These are phyloP conservation scores for Epirrita christyi DNA, from an alignment of 2,888 invertebrate genomes.

Conservation along the genomic window DNA sequence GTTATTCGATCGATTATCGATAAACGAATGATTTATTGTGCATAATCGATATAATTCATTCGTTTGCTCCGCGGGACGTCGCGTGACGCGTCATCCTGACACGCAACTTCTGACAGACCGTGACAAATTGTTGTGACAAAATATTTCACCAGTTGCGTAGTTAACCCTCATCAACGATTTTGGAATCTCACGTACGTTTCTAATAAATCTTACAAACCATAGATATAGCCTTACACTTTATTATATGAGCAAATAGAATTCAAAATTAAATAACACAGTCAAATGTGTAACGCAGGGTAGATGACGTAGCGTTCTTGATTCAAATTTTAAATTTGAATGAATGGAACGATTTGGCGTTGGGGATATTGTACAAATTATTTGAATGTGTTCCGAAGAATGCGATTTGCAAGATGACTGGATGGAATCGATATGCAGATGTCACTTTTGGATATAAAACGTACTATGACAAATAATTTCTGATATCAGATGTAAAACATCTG, in stretches of 20 bases:
- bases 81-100: conserved; percentile 67
- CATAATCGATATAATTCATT: conserved; percentile 79
- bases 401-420: conserved; percentile 38
- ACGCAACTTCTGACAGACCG: conserved; percentile 71
- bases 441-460: conserved; percentile 22
- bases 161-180: conserved; percentile 59
- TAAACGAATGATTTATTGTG: conserved; percentile 75
- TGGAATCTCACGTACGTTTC: conserved; percentile 38
- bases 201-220: conserved; percentile 12
- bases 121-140: conserved; percentile 85
- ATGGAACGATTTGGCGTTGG: conserved; percentile 54
- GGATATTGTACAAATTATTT: conserved; percentile 45
- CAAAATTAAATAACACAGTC: conserved; percentile 17
- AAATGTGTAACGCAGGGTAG: conserved; percentile 33
- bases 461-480: conserved; percentile 38
- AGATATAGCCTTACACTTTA: conserved; percentile 16
- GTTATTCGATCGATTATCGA: conserved; percentile 73
- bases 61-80: conserved; percentile 61
- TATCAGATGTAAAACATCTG: conserved; percentile 40
- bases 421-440: conserved; percentile 39
- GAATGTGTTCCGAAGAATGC: conserved; percentile 32
- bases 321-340: conserved; percentile 65
- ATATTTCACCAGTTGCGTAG: conserved; percentile 83
- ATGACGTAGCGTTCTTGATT: conserved; percentile 48
- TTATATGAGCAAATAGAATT: conserved; percentile 12